phyloP scores from a whole-genome alignment of 2,888 invertebrate species.

The Brachyopa scutellaris region DNA sequence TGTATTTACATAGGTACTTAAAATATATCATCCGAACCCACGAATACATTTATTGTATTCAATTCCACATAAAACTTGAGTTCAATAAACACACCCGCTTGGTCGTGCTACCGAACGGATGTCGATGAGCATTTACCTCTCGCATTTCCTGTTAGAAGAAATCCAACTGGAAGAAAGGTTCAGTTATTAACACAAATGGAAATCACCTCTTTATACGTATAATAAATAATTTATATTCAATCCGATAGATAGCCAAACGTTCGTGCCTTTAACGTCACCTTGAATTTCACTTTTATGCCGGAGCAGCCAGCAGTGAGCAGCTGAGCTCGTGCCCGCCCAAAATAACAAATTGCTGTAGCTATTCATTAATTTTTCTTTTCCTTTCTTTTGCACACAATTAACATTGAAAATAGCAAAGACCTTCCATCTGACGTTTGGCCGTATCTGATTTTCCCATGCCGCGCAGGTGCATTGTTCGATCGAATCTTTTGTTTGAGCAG shows the following conservation, averaged over 20 bases:
- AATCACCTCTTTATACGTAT: constrained; percentile 31
- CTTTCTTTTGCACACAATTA: constrained; percentile 36
- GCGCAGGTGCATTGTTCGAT: constrained; percentile 53
- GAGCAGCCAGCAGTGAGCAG: too few relatives aligned
- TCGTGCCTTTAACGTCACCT: constrained; percentile 14
- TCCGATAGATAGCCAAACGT: constrained; percentile 7
- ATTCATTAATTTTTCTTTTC: constrained; percentile 49
- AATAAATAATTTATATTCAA: constrained; percentile 24
- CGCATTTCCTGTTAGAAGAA: constrained; percentile 30
- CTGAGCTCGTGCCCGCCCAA: constrained; percentile 2
- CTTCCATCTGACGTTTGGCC: constrained; percentile 6
- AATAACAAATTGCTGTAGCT: constrained; percentile 21
- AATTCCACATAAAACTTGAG: not conserved
- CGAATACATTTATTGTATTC: too few relatives aligned
- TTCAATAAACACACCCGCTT: constrained; percentile 5
- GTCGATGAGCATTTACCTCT: constrained; percentile 13
- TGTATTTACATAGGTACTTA: too few relatives aligned
- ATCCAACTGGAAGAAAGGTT: constrained; percentile 25
- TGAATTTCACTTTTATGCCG: constrained; percentile 56
- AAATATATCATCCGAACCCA: too few relatives aligned
- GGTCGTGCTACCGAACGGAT: constrained; percentile 18
- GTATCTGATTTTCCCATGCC: constrained; percentile 52
- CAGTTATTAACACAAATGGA: constrained; percentile 21
- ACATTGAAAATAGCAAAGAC: constrained; percentile 38
- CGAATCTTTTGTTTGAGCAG: not conserved